Evolutionary conservation across 2,113 vertebrate genomes (phyloP).

Genomic region (Corythaeola cristata): DNA sequence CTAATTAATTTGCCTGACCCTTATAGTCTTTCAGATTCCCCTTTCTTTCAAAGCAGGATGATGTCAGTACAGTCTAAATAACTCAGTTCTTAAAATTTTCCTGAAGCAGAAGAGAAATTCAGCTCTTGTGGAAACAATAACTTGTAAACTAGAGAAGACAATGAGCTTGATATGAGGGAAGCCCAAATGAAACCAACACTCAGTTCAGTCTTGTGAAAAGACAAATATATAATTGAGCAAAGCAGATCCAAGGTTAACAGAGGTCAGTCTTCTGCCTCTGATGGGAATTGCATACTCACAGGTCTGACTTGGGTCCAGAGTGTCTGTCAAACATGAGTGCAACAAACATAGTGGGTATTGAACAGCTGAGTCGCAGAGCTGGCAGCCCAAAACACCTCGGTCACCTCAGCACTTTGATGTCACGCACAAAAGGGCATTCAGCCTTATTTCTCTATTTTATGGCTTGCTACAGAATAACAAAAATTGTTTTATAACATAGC

Average conservation of each 20-base stretch:
- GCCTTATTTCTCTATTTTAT: neutral
- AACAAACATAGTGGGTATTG: neutral
- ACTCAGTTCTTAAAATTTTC: neutral
- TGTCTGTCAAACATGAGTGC: neutral
- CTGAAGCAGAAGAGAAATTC: neutral
- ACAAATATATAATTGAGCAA: neutral
- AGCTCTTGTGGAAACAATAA: neutral
- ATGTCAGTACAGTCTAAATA: neutral
- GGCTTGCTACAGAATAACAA: neutral
- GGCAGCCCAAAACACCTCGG: neutral
- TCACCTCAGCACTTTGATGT: neutral
- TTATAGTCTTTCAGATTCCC: neutral
- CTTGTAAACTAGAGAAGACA: neutral
- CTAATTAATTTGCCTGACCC: neutral
- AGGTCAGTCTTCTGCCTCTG: neutral
- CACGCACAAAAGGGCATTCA: neutral
- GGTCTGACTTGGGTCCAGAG: neutral
- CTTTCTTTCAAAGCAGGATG: neutral
- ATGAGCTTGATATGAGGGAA: neutral
- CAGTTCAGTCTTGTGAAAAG: neutral
- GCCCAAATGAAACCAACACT: neutral
- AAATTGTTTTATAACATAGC: neutral
- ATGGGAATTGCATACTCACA: neutral
- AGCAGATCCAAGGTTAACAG: neutral
- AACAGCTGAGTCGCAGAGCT: neutral